Percentiles rank a stretch among this genome's conserved stretches.
Conservation (phyloP, 2,888 invertebrate species). For the Drosophila paranaensis region DNA sequence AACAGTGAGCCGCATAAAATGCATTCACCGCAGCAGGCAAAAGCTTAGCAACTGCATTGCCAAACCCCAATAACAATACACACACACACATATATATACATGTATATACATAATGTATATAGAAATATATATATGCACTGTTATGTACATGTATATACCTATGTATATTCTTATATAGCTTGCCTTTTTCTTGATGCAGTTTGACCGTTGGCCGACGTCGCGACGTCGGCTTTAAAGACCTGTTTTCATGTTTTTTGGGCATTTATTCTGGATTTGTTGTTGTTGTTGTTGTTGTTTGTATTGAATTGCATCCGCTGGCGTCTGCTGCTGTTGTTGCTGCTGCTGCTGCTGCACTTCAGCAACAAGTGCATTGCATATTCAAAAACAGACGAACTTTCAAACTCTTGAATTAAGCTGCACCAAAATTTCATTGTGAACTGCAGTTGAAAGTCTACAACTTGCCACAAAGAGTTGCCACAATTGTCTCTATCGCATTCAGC, state of each 20-base stretch:
- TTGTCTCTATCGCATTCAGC: slow-evolving; percentile 6
- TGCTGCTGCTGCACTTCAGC: slow-evolving; percentile 59
- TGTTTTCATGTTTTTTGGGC: slow-evolving; percentile 78
- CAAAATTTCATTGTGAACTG: slow-evolving; percentile 43
- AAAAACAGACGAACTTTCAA: slow-evolving; percentile 23
- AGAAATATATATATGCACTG: slow-evolving; percentile 16
- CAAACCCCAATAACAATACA: slow-evolving; percentile 62
- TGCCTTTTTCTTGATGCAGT: slow-evolving; percentile 67
- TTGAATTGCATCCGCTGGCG: slow-evolving; percentile 70
- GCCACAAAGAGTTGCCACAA: neutral
- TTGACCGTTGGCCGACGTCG: slow-evolving; percentile 66
- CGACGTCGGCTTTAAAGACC: slow-evolving; percentile 67
- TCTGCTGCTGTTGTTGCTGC: slow-evolving; percentile 34
- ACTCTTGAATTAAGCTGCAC: slow-evolving; percentile 13
- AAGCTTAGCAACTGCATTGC: slow-evolving; percentile 74
- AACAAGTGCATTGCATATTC: slow-evolving; percentile 70
- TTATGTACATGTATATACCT: slow-evolving; percentile 14
- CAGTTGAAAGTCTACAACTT: neutral
- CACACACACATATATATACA: slow-evolving; percentile 46
- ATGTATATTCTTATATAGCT: slow-evolving; percentile 38
- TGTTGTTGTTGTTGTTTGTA: slow-evolving; percentile 60
- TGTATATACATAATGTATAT: slow-evolving; percentile 22
- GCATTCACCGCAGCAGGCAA: slow-evolving; percentile 66
- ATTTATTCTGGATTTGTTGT: slow-evolving; percentile 73
- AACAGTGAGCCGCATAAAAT: slow-evolving; percentile 56